Evolutionary conservation across 2,113 vertebrate species (phyloP), one percentile per base, ranked within the genome.

Genomic region (Dendrocopos noguchii): DNA sequence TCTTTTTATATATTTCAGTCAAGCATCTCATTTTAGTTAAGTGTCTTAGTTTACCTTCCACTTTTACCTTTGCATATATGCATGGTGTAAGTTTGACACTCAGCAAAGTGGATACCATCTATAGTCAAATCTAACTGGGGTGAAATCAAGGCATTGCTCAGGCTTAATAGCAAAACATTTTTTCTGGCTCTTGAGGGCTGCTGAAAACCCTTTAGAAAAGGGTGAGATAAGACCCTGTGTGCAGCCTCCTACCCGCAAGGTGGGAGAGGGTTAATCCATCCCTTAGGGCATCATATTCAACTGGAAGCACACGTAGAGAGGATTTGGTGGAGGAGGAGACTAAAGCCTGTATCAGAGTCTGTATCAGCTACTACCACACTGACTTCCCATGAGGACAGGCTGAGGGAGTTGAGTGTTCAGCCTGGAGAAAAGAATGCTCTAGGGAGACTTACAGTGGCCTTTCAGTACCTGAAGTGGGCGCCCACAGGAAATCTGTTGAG

Each of bases 11-110:
- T 47, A 64, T 94, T 75, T 63, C 70, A 12, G 64, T 28, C 34
- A 72, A 82, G n/a, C 1, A 21, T 72, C 29, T 66, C 2, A 12
- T n/a, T 94, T 80, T 18, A 57, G 46, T 0, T 21, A 16, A 24
- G 44, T 53, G 18, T 56, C 55, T 63, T 75, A 39, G 22, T 10
- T 64, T 88, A 8, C n/a, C 19, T 80, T 82, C 63, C 12, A 9
- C 12, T 70, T 55, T 6, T 33, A 21, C 39, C 14, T 65, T 59
- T 39, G 29, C 27, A 2, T 17, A 12, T 13, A 59, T 29, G 17
- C 56, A 20, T 0, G 0, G 6, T 12, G 0, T 0, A n/a, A 67
- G 36, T 44, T n/a, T 25, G 31, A 20, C 39, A 18, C n/a, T 57
- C 17, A 9, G 14, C 66, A 16, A 52, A 81, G 39, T 21, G 15